Conservation (phyloP, 2,113 vertebrate species). For the Terrapene triunguis region DNA sequence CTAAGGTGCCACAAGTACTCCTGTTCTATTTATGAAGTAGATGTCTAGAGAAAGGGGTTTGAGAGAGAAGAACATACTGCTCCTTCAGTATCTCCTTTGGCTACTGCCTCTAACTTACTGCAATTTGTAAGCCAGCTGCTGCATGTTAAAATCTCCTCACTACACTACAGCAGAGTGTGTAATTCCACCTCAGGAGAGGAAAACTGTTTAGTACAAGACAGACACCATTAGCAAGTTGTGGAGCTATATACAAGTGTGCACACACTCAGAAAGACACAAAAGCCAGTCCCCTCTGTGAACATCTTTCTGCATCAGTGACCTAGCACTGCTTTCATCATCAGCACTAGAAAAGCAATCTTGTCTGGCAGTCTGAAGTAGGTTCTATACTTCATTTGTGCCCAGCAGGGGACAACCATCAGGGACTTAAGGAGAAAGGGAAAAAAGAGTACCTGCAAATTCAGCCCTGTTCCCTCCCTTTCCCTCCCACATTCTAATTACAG, state of each 20-base stretch:
- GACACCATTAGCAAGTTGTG: neutral
- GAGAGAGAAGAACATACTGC: accelerated
- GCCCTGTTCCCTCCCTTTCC: neutral
- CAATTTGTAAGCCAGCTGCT: neutral
- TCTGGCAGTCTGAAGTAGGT: no score
- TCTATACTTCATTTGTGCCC: no score
- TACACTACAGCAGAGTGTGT: neutral
- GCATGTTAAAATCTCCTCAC: neutral
- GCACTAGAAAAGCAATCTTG: no score
- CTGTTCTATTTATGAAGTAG: accelerated
- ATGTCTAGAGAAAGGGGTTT: accelerated
- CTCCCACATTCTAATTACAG: neutral
- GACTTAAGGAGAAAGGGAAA: no score
- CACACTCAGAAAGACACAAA: neutral
- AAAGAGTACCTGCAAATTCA: neutral
- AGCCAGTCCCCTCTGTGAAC: neutral
- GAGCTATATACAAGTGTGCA: neutral
- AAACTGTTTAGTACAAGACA: neutral
- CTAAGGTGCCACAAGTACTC: no score
- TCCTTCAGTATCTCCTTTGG: accelerated
- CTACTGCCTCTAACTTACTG: neutral
- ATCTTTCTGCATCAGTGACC: neutral
- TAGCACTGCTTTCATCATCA: neutral
- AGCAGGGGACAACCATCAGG: no score
- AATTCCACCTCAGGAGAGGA: neutral